Conservation (phyloP, 1,140 invertebrate species). For the Manduca sexta region DNA sequence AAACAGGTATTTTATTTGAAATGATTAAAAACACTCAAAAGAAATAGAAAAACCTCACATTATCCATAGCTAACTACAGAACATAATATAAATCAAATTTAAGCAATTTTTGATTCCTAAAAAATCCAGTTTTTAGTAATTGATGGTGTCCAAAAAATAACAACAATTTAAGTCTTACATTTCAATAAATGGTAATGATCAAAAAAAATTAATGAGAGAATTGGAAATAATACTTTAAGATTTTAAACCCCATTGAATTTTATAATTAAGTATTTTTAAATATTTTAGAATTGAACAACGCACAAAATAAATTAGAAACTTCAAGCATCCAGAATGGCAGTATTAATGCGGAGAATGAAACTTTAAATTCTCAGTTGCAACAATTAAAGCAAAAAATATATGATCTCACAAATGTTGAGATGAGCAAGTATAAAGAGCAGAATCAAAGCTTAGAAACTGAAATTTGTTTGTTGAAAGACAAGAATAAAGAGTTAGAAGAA, state of each 20-base stretch:
- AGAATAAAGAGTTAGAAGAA: constrained; percentile 43
- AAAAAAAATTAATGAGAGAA: too few relatives aligned
- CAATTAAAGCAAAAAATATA: constrained; percentile 31
- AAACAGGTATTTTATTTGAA: constrained; percentile 1
- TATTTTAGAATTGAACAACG: constrained; percentile 32
- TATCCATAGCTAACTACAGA: too few relatives aligned
- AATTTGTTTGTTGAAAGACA: constrained; percentile 25
- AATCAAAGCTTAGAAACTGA: constrained; percentile 33
- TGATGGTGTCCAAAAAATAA: too few relatives aligned
- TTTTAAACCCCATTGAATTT: too few relatives aligned
- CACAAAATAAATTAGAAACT: constrained; percentile 29
- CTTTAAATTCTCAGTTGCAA: constrained; percentile 28
- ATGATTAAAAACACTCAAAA: too few relatives aligned
- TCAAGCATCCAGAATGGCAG: constrained; percentile 27
- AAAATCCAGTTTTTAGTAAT: too few relatives aligned
- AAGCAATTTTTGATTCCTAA: too few relatives aligned
- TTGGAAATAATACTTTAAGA: too few relatives aligned
- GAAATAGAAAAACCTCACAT: too few relatives aligned
- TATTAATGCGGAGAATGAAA: constrained; percentile 32
- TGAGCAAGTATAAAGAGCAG: constrained; percentile 29
- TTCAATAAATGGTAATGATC: too few relatives aligned
- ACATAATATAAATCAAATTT: too few relatives aligned
- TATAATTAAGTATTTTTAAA: background rate
- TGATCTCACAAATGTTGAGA: constrained; percentile 28
- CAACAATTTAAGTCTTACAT: too few relatives aligned